Base-by-base conservation (phyloP, 2,113 vertebrate genomes). In the Penelope pileata region DNA sequence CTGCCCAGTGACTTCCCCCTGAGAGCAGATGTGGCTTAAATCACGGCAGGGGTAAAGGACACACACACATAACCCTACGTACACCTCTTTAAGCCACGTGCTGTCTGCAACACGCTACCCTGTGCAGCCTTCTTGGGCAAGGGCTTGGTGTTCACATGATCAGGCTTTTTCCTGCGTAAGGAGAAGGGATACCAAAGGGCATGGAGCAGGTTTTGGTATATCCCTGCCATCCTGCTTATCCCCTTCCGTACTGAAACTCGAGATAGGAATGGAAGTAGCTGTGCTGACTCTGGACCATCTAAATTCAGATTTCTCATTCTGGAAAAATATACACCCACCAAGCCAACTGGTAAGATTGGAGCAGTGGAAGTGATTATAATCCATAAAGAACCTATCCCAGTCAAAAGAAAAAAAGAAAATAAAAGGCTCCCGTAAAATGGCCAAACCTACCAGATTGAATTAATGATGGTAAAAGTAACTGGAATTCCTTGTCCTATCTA, bases 181-280 rank as follows among this genome's bases (percentile, higher is more conserved):
- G 30, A 30, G 24, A 79, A 93, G 23, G 23, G 17, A 22, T 7
- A 63, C 21, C 2, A 2, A 9, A 47, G 58, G 80, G 59, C 29
- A 56, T 10, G 47, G 56, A 50, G 23, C 0, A 3, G 29, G 14
- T 42, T 60, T 59, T 45, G 29, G 19, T 54, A 45, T 0, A 0
- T 34, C 42, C 42, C 32, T 88, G 43, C 30, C 42, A 45, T 29
- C 42, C 43, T 29, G 38, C 38, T 36, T 56, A 85, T 56, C 27
- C 66, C 47, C 63, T 80, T 15, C 48, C 70, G 2, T 10, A 21
- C 21, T 68, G 48, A 59, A 51, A 21, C 7, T 43, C 23, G 47
- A 18, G 56, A 63, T 0, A 21, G 26, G 42, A 34, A 36, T 34
- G 74, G 42, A 90, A 70, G 63, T 24, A 79, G 27, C 53, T 88